Percentiles rank a stretch among this genome's conserved stretches.
These are phyloP conservation scores for Henicopernis longicauda DNA, from an alignment of 2,113 vertebrate species.

Conservation along the genomic window DNA sequence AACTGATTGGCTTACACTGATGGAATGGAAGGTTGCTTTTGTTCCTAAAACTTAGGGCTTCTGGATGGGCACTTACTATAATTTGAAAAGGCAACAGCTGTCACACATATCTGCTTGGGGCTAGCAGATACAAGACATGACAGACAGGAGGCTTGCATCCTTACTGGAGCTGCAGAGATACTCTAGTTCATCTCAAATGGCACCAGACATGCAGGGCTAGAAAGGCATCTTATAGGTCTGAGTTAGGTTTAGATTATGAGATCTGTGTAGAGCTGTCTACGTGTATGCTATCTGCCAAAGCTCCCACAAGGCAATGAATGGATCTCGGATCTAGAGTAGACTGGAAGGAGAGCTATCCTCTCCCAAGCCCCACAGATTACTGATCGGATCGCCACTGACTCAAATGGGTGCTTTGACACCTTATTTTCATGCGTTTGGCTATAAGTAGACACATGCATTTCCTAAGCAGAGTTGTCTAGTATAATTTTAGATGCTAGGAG, in stretches of 20 bases:
- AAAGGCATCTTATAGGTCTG: neutral
- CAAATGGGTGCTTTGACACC: neutral
- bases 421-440: neutral
- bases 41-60: neutral
- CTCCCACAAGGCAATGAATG: neutral
- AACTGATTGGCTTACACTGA: neutral
- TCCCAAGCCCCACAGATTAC: neutral
- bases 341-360: neutral
- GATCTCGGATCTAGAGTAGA: neutral
- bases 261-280: neutral
- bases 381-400: fast-evolving
- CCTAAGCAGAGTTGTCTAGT: neutral
- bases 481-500: neutral
- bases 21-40: neutral
- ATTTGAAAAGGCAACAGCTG: neutral
- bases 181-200: neutral
- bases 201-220: neutral
- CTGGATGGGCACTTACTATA: neutral
- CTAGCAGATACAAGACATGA: neutral
- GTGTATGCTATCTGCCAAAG: neutral
- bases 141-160: neutral
- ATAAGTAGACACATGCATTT: neutral
- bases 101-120: neutral
- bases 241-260: neutral
- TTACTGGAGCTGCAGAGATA: neutral